Base-by-base conservation (phyloP, 1,140 invertebrate species). In the Myzus persicae region DNA sequence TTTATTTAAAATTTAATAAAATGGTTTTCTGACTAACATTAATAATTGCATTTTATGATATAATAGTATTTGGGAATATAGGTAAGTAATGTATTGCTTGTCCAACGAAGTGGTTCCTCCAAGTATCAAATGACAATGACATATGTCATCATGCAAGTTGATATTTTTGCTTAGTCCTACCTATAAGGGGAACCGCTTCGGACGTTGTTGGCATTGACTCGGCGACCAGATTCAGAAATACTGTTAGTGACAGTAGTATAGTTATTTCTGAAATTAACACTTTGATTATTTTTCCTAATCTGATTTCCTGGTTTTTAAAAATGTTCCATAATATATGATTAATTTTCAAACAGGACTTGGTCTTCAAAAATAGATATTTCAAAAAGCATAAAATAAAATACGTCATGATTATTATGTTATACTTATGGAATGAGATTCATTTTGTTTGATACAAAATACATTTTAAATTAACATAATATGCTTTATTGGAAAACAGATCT, bases 181-280 rank as follows among this genome's bases (percentile, higher is more conserved):
- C 97, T 98, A 98, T 98, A 97, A 98, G 96, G 96, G 98, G 98
- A 96, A 98, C 98, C 96, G 98, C 98, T 96, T 98, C 98, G 96
- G 98, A 98, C 96, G 98, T 98, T 96, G 98, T 97, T 95, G 98
- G 98, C 96, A 99, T 97, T 95, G 98, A 98, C 97, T 99, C 98
- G 95, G 98, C 98, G 95, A 99, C 98, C 96, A 99, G 97, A 97
- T 98, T 98, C 96, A 98, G 97, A 97, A 99, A 99, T 96, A 99
- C 99, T 96, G 99, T 99, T 97, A 99, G 97, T 96, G 99, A 99
- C 95, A 99, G 98, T 96, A 99, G 97, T 96, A 99, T 99, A 96
- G 99, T 99, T 96, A 99, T 99, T 96, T 99, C 99, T 99, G 97
- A 96, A 98, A 98, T 85, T 91, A 92, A 93, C 40, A 89, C 44